Percentiles rank a stretch among this genome's conserved stretches.
phyloP scores from a whole-genome alignment of 2,888 invertebrate genomes.

The Caenorhabditis sp. region DNA sequence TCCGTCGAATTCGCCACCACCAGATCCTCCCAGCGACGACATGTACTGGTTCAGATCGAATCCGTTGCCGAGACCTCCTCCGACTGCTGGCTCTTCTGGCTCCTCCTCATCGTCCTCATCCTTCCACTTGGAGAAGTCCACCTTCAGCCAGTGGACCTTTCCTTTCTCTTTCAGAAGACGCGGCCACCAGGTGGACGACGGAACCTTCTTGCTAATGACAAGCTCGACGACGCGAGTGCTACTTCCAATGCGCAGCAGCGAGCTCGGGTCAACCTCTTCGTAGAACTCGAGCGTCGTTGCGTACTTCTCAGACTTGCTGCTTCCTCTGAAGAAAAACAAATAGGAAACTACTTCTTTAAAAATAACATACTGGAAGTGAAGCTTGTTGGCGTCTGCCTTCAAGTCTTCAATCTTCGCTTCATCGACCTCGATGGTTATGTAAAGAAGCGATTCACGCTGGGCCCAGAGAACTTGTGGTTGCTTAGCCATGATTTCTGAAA shows the following conservation, averaged over 20 bases:
- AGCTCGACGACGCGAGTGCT: conserved; percentile 64
- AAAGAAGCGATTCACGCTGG: conserved; percentile 88
- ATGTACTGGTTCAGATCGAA: conserved; percentile 67
- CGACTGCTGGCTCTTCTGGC: conserved; percentile 84
- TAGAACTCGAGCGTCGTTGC: conserved; percentile 91
- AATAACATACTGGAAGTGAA: conserved; percentile 69
- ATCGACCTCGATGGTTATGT: conserved; percentile 92
- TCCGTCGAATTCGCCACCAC: conserved; percentile 56
- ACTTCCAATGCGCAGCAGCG: conserved; percentile 46
- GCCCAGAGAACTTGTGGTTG: conserved; percentile 93
- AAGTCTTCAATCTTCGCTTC: conserved; percentile 80
- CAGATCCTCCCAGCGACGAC: conserved; percentile 58
- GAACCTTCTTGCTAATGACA: conserved; percentile 79
- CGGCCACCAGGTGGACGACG: conserved; percentile 81
- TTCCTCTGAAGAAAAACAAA: conserved; percentile 83
- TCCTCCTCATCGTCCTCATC: conserved; percentile 90
- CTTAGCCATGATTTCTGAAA: conserved; percentile 41
- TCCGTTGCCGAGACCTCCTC: conserved; percentile 47
- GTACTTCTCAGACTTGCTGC: conserved; percentile 87
- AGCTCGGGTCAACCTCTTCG: conserved; percentile 83
- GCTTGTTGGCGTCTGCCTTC: conserved; percentile 66
- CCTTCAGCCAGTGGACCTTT: conserved; percentile 82
- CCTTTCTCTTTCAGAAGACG: conserved; percentile 79
- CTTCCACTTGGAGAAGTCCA: conserved; percentile 97
- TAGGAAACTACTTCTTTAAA: neutral